Evolutionary conservation across 1,140 invertebrate species (phyloP).

Genomic region (Brachystomella parvula): DNA sequence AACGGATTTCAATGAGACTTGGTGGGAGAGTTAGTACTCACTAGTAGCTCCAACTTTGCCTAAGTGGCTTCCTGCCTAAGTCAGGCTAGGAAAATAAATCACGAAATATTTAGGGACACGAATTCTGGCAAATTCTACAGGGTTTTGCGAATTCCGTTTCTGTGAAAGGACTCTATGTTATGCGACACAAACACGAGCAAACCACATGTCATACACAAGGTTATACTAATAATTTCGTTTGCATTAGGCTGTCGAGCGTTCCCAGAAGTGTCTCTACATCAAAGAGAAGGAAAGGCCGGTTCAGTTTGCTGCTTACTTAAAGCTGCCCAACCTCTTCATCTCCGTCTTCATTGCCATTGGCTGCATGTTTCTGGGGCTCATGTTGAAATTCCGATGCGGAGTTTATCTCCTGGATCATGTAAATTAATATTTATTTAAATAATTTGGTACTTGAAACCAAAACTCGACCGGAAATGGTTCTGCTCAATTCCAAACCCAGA

Average conservation of each 20-base stretch:
- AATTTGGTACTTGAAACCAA: not conserved
- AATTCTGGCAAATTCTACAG: too few relatives aligned
- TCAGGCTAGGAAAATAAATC: not conserved
- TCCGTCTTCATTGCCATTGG: conserved; percentile 49
- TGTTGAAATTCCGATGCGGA: conserved; percentile 57
- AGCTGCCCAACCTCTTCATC: conserved; percentile 43
- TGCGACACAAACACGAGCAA: too few relatives aligned
- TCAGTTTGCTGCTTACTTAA: conserved; percentile 57
- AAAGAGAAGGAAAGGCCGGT: conserved; percentile 59
- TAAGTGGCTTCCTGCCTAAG: not conserved
- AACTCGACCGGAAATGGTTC: too few relatives aligned
- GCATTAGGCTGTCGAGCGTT: conserved; percentile 52
- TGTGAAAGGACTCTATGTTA: too few relatives aligned
- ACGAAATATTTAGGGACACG: not conserved
- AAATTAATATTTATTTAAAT: conserved; percentile 28
- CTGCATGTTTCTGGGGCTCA: conserved; percentile 53
- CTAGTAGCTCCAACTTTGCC: too few relatives aligned
- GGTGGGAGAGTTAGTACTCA: too few relatives aligned
- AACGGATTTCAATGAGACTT: too few relatives aligned
- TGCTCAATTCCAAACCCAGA: too few relatives aligned
- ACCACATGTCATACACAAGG: too few relatives aligned
- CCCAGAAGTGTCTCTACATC: conserved; percentile 64
- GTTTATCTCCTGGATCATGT: conserved; percentile 57
- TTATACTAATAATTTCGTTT: too few relatives aligned
- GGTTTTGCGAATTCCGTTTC: too few relatives aligned